A percentile compares a stretch with the other conserved stretches of the same genome.
These are phyloP conservation scores for Candidula unifasciata DNA, from an alignment of 2,888 invertebrate species.

Conservation along the genomic window DNA sequence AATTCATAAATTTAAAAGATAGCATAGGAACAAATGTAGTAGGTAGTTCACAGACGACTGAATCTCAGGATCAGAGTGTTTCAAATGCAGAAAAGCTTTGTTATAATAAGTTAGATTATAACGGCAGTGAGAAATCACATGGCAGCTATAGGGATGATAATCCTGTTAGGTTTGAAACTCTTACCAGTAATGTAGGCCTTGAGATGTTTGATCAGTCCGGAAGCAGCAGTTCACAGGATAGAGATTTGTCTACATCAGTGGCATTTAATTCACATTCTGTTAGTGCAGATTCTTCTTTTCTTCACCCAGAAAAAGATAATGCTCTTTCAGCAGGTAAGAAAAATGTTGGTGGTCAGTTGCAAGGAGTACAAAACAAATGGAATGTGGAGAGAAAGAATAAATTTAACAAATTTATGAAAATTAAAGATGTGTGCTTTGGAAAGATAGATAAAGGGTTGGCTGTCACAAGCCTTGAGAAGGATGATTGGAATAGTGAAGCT, in stretches of 20 bases:
- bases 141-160: background rate
- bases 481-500: background rate
- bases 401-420: background rate
- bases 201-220: background rate
- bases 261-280: background rate
- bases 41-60: background rate
- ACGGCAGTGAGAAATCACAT: background rate
- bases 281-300: background rate
- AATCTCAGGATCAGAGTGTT: background rate
- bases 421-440: background rate
- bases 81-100: background rate
- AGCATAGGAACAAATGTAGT: constrained; percentile 12
- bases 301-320: background rate
- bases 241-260: background rate
- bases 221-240: background rate
- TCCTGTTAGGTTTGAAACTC: background rate
- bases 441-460: background rate
- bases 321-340: background rate
- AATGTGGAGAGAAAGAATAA: background rate
- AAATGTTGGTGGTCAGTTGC: background rate
- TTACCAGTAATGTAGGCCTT: too few relatives aligned
- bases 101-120: background rate
- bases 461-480: background rate
- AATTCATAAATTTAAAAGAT: constrained; percentile 36
- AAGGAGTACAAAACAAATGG: background rate